Evolutionary conservation across 1,140 invertebrate species (phyloP).

Genomic region (Drosophila suzukii): DNA sequence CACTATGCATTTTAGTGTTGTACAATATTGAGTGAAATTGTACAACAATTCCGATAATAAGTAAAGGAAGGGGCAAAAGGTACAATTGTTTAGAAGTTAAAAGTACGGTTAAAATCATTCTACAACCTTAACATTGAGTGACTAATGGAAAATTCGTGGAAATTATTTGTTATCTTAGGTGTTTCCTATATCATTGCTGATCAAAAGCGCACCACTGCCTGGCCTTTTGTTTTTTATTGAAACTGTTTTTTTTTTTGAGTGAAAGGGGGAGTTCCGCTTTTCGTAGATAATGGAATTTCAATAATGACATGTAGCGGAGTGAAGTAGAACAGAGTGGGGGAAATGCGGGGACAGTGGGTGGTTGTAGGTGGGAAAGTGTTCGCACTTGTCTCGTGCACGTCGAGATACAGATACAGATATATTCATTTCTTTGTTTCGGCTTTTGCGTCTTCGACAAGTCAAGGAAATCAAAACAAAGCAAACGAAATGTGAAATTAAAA

Average conservation of each 20-base stretch:
- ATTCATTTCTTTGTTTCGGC: conserved; percentile 44
- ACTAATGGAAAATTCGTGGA: too few species aligned
- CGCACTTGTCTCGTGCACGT: conserved; percentile 16
- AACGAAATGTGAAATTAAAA: conserved; percentile 26
- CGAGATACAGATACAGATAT: conserved; percentile 13
- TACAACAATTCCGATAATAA: too few species aligned
- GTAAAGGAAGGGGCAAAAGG: too few species aligned
- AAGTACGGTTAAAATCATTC: too few species aligned
- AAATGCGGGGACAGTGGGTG: not conserved
- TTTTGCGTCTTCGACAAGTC: conserved; percentile 22
- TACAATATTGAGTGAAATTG: too few species aligned
- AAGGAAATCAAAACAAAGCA: conserved; percentile 40
- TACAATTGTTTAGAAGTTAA: too few species aligned
- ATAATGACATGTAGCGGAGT: conserved; percentile 22
- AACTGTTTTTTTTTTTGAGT: conserved; percentile 2
- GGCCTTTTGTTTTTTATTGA: conserved; percentile 6
- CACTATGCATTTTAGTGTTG: too few species aligned
- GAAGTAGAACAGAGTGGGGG: not conserved
- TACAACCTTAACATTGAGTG: too few species aligned
- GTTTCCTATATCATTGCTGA: not conserved
- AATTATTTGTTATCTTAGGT: not conserved
- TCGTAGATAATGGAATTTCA: conserved; percentile 26
- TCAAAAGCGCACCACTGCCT: not conserved
- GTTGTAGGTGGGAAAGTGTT: not conserved
- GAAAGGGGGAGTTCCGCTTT: conserved; percentile 12